phyloP scores from a whole-genome alignment of 2,797 vertebrate species.

The Anomalospiza imberbis region DNA sequence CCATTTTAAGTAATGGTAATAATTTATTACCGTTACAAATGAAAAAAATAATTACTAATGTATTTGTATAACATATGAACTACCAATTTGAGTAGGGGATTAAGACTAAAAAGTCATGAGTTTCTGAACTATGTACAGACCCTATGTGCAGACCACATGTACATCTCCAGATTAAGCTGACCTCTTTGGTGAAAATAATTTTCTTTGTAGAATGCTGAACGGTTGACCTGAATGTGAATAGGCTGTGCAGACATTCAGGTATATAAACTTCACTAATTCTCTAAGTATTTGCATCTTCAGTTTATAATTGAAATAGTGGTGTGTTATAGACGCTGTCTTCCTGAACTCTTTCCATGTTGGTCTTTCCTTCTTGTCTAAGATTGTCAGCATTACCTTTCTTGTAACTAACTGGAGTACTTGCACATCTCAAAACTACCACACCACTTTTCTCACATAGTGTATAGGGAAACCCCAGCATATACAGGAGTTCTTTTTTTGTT shows the following conservation, averaged over 20 bases:
- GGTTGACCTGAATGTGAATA: neutral
- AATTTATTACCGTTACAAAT: neutral
- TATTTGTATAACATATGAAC: neutral
- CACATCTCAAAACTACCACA: neutral
- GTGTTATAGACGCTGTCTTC: neutral
- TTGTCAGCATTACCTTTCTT: neutral
- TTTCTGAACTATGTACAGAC: neutral
- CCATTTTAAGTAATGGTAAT: neutral
- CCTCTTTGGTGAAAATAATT: neutral
- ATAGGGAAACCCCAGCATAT: neutral
- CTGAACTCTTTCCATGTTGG: neutral
- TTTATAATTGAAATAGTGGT: neutral
- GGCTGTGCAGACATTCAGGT: neutral
- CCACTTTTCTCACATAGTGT: accelerated
- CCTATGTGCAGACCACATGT: neutral
- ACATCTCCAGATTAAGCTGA: neutral
- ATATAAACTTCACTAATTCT: neutral
- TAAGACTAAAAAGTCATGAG: neutral
- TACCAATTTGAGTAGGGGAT: neutral
- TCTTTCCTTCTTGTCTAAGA: neutral
- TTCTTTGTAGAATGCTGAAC: neutral
- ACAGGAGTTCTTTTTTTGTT: neutral
- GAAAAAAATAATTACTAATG: neutral
- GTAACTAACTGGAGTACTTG: neutral
- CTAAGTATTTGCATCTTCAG: neutral